Percentiles rank a stretch among this genome's conserved stretches.
phyloP scores from a whole-genome alignment of 2,797 vertebrate species.

The Cyclopterus lumpus region DNA sequence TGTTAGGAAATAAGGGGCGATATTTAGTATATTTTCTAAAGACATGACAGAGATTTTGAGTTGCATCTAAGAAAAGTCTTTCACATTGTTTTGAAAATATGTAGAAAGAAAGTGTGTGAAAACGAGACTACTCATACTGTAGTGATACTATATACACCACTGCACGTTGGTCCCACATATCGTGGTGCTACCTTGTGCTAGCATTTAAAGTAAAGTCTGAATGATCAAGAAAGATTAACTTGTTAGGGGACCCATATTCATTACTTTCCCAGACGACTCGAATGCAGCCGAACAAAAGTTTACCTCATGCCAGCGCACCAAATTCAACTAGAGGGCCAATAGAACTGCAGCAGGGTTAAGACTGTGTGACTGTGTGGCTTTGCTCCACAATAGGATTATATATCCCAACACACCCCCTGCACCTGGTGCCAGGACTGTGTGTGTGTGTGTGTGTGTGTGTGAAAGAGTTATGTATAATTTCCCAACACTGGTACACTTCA shows the following conservation, averaged over 20 bases:
- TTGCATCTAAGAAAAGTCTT: neutral
- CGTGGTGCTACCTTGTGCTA: neutral
- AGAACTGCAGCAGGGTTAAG: conserved; percentile 79
- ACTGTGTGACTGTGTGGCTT: conserved; percentile 71
- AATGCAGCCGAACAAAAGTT: conserved; percentile 32
- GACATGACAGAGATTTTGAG: neutral
- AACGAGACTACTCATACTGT: neutral
- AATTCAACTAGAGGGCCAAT: conserved; percentile 55
- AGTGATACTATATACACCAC: neutral
- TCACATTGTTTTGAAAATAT: neutral
- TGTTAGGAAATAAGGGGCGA: neutral
- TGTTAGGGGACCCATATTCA: neutral
- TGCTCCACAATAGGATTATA: conserved; percentile 82
- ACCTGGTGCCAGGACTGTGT: conserved; percentile 71
- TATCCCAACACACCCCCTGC: conserved; percentile 63
- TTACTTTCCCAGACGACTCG: neutral
- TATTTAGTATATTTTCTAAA: neutral
- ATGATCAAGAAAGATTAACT: neutral
- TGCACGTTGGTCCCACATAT: neutral
- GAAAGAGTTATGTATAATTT: neutral
- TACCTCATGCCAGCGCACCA: neutral
- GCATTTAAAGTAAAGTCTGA: neutral
- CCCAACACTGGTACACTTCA: neutral
- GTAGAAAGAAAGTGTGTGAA: neutral
- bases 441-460: conserved; percentile 5